These are phyloP conservation scores for Lutraria lutraria DNA, from an alignment of 2,888 invertebrate genomes.

Conservation along the genomic window DNA sequence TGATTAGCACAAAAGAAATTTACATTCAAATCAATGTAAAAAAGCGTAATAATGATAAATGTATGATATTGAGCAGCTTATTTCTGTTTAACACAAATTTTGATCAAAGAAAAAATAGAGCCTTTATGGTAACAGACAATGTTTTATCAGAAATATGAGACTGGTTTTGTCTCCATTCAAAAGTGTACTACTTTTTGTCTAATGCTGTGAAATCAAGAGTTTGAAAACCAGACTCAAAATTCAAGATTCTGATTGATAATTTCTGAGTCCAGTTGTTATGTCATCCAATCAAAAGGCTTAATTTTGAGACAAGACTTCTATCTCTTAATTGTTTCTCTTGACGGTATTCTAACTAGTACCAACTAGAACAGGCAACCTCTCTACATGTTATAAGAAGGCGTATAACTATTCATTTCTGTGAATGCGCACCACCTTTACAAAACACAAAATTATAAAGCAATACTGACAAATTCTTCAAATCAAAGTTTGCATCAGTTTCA, in stretches of 20 bases:
- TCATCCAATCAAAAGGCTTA: background rate
- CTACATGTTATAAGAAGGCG: too few species aligned
- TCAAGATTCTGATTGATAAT: background rate
- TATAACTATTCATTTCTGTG: too few species aligned
- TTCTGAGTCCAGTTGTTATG: background rate
- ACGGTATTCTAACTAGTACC: too few species aligned
- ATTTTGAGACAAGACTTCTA: background rate
- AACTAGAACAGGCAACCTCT: too few species aligned
- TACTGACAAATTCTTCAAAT: too few species aligned
- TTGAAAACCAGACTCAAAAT: background rate
- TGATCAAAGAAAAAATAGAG: background rate
- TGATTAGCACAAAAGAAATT: slow-evolving; percentile 27
- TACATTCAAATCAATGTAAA: background rate
- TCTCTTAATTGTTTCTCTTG: too few species aligned
- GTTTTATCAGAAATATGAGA: too few species aligned
- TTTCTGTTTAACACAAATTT: background rate
- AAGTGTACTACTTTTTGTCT: too few species aligned
- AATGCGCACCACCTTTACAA: too few species aligned
- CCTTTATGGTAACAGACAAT: background rate
- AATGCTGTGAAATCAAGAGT: background rate
- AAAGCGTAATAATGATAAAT: background rate
- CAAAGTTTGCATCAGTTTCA: too few species aligned
- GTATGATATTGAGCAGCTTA: background rate
- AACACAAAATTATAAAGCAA: too few species aligned
- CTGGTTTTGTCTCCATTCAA: too few species aligned